phyloP scores from a whole-genome alignment of 2,888 invertebrate species.

The Uropetala carovei region DNA sequence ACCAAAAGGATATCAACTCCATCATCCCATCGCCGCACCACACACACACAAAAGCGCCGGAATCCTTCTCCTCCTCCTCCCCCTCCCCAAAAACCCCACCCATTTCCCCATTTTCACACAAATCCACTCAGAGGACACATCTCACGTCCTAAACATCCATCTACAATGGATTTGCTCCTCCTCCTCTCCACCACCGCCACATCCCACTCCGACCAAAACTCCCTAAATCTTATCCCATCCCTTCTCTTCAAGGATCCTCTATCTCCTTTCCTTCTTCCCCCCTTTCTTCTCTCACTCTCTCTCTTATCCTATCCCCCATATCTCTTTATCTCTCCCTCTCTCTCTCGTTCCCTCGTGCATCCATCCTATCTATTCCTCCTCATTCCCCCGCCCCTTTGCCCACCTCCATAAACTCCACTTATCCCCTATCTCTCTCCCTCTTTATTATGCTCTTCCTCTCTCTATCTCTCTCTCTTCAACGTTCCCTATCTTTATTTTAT shows the following conservation, averaged over 20 bases:
- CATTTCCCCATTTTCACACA: conserved; percentile 5
- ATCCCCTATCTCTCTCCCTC: not conserved
- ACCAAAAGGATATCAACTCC: conserved; percentile 16
- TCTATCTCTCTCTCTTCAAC: too few species aligned
- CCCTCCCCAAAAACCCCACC: too few species aligned
- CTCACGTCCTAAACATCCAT: conserved; percentile 35
- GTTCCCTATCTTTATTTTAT: too few species aligned
- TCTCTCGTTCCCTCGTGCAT: not conserved
- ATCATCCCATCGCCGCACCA: not conserved
- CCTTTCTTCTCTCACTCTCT: not conserved
- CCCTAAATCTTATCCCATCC: too few species aligned
- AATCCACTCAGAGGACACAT: conserved; percentile 16
- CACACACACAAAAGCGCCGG: not conserved
- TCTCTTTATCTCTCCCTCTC: not conserved
- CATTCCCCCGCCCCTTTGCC: not conserved
- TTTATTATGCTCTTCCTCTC: too few species aligned
- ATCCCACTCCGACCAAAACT: too few species aligned
- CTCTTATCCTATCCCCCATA: not conserved
- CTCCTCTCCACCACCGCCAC: not conserved
- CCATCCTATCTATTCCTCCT: not conserved
- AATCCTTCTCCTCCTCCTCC: too few species aligned
- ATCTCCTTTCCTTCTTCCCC: not conserved
- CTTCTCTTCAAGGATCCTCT: not conserved
- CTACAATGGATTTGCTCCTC: conserved; percentile 24
- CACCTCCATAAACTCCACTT: not conserved